Evolutionary conservation across 2,113 vertebrate genomes (phyloP).

Genomic region (Myrmophylax atrothorax): DNA sequence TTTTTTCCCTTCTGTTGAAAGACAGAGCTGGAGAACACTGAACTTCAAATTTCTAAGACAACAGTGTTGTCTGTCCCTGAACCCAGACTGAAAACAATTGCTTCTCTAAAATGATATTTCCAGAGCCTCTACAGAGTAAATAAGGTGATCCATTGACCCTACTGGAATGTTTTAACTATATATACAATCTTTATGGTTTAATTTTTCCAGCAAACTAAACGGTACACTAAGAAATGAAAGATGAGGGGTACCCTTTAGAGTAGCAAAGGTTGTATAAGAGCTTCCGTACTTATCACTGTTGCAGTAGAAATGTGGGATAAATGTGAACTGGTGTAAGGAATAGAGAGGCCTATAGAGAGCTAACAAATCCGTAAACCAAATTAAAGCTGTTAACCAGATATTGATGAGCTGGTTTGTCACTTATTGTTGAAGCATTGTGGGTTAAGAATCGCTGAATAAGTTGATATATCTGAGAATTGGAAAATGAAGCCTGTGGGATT

Average conservation of each 20-base stretch:
- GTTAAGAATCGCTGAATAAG: conserved; percentile 18
- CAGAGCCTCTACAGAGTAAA: neutral
- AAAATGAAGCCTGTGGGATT: neutral
- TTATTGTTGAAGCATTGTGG: neutral
- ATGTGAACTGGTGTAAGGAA: neutral
- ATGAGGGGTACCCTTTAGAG: neutral
- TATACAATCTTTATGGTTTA: neutral
- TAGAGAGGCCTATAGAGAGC: neutral
- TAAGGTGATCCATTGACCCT: neutral
- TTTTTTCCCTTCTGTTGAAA: neutral
- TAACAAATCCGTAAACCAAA: neutral
- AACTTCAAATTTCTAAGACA: neutral
- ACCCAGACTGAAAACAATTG: neutral
- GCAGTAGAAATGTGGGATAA: neutral
- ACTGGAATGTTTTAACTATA: neutral
- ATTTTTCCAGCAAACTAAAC: neutral
- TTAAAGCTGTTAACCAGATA: conserved; percentile 37
- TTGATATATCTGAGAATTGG: neutral
- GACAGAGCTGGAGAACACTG: neutral
- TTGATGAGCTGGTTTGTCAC: conserved; percentile 33
- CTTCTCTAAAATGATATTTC: neutral
- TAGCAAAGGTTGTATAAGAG: neutral
- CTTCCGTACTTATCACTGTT: neutral
- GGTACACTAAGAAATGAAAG: neutral
- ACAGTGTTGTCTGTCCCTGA: neutral